Evolutionary conservation across 2,113 vertebrate genomes (phyloP), one percentile per base, ranked within the genome.

Genomic region (Caloenas nicobarica): DNA sequence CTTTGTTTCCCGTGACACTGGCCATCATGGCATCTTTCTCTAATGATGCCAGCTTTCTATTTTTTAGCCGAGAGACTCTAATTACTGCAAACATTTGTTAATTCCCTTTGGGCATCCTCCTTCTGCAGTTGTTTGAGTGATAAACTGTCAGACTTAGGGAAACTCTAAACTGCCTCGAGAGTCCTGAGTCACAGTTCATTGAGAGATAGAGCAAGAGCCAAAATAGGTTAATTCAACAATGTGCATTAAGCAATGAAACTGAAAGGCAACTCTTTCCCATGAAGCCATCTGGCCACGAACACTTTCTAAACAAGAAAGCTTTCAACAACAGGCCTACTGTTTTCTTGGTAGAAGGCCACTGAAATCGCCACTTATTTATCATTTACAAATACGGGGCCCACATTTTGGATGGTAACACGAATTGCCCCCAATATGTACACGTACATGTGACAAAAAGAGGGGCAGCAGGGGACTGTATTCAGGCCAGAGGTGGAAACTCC

Each of bases 281-380:
- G 79, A 12, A 57, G 33, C 65, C 21, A 51, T 44, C 51, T 91
- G 83, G 46, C 76, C 80, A 56, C 1, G 2, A 91, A 92, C 42
- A 21, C 40, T 85, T 92, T 51, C 86, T 85, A 76, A 92, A 95
- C 81, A 81, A 92, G 60, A 72, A 74, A 65, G 50, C 46, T 89
- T 80, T 82, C 66, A 95, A 94, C 84, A 96, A 79, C 65, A 33
- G 54, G 13, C 50, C 66, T 66, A 28, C 78, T 91, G 74, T 89
- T 91, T 82, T 44, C 78, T 60, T 77, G 62, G 66, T 53, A 40
- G 54, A 85, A 92, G 54, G 36, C 62, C 61, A 36, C 50, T 46
- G 78, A 57, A 87, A 87, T 85, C 53, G 81, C 84, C 36, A 48
- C 4, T 53, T n/a, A 28, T 5, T 92, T 66, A 53, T 46, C 22